These are phyloP conservation scores for Syngnathus scovelli DNA, from an alignment of 2,113 vertebrate genomes.

Conservation along the genomic window DNA sequence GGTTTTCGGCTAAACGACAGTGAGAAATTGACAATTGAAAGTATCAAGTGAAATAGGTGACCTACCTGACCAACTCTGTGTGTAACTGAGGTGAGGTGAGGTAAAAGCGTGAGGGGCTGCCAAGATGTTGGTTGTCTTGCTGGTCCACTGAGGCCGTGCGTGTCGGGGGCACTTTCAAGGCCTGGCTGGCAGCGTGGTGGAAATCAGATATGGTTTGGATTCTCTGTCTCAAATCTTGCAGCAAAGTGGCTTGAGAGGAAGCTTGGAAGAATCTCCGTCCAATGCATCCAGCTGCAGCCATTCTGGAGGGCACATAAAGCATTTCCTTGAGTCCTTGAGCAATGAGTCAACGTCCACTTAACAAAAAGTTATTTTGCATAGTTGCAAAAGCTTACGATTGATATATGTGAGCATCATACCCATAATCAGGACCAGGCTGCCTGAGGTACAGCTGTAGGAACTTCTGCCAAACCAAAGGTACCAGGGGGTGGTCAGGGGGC, in stretches of 20 bases:
- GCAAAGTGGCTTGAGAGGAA: slow-evolving; percentile 71
- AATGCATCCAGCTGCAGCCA: slow-evolving; percentile 87
- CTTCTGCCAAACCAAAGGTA: slow-evolving; percentile 94
- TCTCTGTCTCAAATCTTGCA: slow-evolving; percentile 83
- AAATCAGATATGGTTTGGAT: slow-evolving; percentile 88
- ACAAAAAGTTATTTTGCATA: too few species aligned
- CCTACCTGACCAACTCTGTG: slow-evolving; percentile 87
- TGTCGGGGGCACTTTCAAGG: slow-evolving; percentile 73
- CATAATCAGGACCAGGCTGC: slow-evolving; percentile 90
- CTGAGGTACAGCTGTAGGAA: slow-evolving; percentile 93
- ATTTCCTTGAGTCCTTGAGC: too few species aligned
- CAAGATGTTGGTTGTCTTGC: slow-evolving; percentile 58
- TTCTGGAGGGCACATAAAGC: slow-evolving; percentile 56
- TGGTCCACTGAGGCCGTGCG: slow-evolving; percentile 65
- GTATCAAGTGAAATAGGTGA: background rate
- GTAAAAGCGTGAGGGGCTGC: slow-evolving; percentile 43
- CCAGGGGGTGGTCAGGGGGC: slow-evolving; percentile 86
- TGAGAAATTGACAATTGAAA: background rate
- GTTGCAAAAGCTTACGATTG: background rate
- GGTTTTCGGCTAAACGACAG: background rate
- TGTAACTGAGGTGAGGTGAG: slow-evolving; percentile 89
- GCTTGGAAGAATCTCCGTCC: slow-evolving; percentile 87
- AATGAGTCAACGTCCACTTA: too few species aligned
- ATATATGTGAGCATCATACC: slow-evolving; percentile 69
- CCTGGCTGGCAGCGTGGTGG: slow-evolving; percentile 89